Evolutionary conservation across 1,140 invertebrate genomes (phyloP).

Genomic region (Pseudachorutes palmiensis): DNA sequence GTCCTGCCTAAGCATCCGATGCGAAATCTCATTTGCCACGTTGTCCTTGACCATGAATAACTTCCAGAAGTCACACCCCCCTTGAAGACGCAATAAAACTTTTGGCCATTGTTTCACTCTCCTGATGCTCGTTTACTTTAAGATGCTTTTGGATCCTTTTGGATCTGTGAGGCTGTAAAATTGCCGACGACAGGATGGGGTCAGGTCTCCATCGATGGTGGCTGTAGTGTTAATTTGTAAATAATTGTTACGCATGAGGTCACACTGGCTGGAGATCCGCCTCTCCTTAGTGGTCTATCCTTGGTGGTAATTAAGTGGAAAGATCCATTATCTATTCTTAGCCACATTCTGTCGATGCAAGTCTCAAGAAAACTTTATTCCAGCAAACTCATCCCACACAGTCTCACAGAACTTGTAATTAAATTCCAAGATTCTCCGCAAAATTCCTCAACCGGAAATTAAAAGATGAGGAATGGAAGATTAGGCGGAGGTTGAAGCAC

Average conservation of each 20-base stretch:
- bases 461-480: background rate
- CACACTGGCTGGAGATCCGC: background rate
- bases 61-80: background rate
- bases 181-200: background rate
- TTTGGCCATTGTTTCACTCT: too few relatives aligned
- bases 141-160: too few relatives aligned
- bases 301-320: slow-evolving; percentile 7
- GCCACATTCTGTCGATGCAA: too few relatives aligned
- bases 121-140: too few relatives aligned
- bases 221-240: background rate
- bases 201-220: background rate
- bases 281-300: background rate
- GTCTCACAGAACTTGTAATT: background rate
- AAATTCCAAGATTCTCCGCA: background rate
- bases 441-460: background rate
- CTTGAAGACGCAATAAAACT: too few relatives aligned
- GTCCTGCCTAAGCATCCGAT: background rate
- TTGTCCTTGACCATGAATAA: slow-evolving; percentile 7
- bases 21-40: background rate
- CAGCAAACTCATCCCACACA: background rate
- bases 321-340: slow-evolving; percentile 7
- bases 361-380: too few relatives aligned
- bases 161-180: background rate
- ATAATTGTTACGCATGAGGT: background rate
- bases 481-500: background rate